These are phyloP conservation scores for Drosophila neutralis DNA, from an alignment of 2,888 invertebrate species.

Conservation along the genomic window DNA sequence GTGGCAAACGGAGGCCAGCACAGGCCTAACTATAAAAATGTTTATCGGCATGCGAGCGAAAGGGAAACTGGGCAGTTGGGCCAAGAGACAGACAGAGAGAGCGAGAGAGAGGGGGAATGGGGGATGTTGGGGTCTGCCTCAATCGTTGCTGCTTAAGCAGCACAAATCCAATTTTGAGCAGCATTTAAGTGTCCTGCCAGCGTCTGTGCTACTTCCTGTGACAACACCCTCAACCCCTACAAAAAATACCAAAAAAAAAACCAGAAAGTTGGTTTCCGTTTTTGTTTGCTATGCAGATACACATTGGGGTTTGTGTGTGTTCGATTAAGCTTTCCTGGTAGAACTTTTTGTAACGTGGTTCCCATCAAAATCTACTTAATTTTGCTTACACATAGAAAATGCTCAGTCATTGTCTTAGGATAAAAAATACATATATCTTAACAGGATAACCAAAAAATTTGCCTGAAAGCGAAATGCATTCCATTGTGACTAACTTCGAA, in stretches of 20 bases:
- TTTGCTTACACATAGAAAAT: not conserved
- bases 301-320: slow-evolving; percentile 2
- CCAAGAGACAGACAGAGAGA: not conserved
- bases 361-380: not conserved
- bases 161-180: slow-evolving; percentile 78
- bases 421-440: not conserved
- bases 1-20: slow-evolving; percentile 54
- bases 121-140: not conserved
- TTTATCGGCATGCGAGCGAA: slow-evolving; percentile 65
- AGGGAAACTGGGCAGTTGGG: not conserved
- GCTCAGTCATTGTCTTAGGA: not conserved
- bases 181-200: slow-evolving; percentile 70
- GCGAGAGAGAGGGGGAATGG: not conserved
- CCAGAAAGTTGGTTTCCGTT: slow-evolving; percentile 28
- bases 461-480: not conserved
- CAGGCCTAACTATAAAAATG: slow-evolving; percentile 75
- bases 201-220: slow-evolving; percentile 52
- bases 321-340: slow-evolving; percentile 19
- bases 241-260: not conserved
- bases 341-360: not conserved
- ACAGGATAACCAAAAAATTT: not conserved
- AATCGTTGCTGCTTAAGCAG: slow-evolving; percentile 47
- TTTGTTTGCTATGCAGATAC: slow-evolving; percentile 63
- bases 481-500: not conserved
- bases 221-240: slow-evolving; percentile 13